These are phyloP conservation scores for Clavelina lepadiformis DNA, from an alignment of 23 tunicate species.

Conservation along the genomic window DNA sequence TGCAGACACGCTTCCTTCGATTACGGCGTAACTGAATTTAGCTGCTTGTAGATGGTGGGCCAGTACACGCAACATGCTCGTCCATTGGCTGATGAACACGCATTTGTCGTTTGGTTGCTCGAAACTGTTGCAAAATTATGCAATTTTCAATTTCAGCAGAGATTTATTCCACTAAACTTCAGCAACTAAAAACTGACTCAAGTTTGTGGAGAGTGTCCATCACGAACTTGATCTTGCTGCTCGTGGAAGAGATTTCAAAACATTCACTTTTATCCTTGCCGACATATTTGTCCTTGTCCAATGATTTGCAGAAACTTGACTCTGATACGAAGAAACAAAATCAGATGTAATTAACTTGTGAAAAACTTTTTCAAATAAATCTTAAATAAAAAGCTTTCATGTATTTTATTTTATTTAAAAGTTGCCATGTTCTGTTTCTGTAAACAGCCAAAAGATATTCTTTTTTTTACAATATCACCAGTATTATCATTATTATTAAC, in stretches of 20 bases:
- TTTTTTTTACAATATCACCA: neutral
- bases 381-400: too few relatives aligned
- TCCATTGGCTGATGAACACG: constrained; percentile 90
- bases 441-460: neutral
- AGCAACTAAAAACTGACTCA: constrained; percentile 24
- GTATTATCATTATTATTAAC: neutral
- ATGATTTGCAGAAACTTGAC: too few relatives aligned
- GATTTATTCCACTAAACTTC: too few relatives aligned
- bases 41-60: constrained; percentile 40
- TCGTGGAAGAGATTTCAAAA: constrained; percentile 45
- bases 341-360: too few relatives aligned
- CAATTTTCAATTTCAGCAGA: too few relatives aligned
- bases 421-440: neutral
- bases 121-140: constrained; percentile 35
- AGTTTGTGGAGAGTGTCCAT: constrained; percentile 49
- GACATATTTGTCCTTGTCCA: constrained; percentile 5
- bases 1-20: constrained; percentile 67
- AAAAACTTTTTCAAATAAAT: too few relatives aligned
- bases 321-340: too few relatives aligned
- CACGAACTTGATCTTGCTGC: constrained; percentile 66
- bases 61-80: constrained; percentile 61
- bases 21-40: constrained; percentile 32
- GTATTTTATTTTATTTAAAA: too few relatives aligned
- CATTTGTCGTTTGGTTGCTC: constrained; percentile 71
- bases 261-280: constrained; percentile 43